Base-by-base conservation (phyloP, 2,888 invertebrate species). In the Lottia gigantea region DNA sequence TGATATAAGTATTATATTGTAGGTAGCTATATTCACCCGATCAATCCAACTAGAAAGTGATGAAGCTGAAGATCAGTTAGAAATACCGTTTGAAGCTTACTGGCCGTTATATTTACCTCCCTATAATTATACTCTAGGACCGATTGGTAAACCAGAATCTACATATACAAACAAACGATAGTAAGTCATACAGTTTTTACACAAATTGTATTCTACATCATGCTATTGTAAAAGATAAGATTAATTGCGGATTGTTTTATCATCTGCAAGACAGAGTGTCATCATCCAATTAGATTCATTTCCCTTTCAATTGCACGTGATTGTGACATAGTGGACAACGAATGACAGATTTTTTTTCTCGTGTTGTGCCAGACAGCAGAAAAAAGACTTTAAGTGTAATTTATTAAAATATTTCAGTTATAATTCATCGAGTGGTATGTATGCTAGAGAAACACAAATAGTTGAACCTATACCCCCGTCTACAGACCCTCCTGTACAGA, bases 11-110 rank as follows among this genome's bases (percentile, higher is more conserved):
- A 16, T 46, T 31, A 46, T 61, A 49, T 71, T 69, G 1, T 71
- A 79, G 79, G 73, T 73, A 19, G 76, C 77, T 14, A 74, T 78
- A 46, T 70, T 79, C 62, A 46, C 70, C 6, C 62, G 79, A 64
- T 70, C 68, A 25, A 71, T 78, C 46, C 61, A 70, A 46, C 62
- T 77, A 67, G 78, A 77, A 23, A 72, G 66, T 68, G 71, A 73
- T 23, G 66, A 66, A 12, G 73, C 76, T 12, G 71, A 67, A 16
- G 65, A 63, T 12, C 78, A 78, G 46, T 55, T 75, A 25, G 79
- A 79, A 62, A 65, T 75, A 7, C 68, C 62, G 7, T 71, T 66
- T 62, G 68, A 76, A 64, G 73, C 76, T 31, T 76, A 78, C 55
- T 73, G 74, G 65, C 79, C 79, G 23, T 67, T 79, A 26, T 68